Conservation (phyloP, 2,888 invertebrate species). For the Metopia argyrocephala region DNA sequence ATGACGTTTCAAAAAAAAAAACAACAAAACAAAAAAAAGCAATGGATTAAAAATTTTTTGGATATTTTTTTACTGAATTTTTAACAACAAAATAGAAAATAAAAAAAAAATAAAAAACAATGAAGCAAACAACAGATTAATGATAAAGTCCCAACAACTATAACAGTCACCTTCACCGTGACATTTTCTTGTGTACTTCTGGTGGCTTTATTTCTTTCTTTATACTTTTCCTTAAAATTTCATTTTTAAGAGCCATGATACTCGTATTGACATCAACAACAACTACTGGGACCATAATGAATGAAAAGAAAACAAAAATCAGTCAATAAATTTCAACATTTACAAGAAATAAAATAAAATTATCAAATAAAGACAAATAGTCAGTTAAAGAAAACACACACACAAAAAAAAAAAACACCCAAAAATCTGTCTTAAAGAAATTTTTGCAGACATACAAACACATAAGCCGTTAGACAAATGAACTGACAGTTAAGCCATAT, state of each 20-base stretch:
- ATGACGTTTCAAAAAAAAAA: conserved; percentile 14
- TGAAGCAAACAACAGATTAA: conserved; percentile 30
- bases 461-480: neutral
- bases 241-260: neutral
- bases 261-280: conserved; percentile 1
- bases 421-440: conserved; percentile 28
- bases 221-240: neutral
- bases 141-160: conserved; percentile 26
- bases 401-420: conserved; percentile 11
- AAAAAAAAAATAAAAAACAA: conserved; percentile 20
- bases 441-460: conserved; percentile 9
- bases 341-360: conserved; percentile 33
- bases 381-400: neutral
- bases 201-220: conserved; percentile 15
- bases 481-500: neutral
- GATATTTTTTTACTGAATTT: conserved; percentile 3
- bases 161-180: conserved; percentile 49
- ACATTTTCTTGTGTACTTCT: conserved; percentile 15
- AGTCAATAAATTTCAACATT: conserved; percentile 62
- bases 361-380: neutral
- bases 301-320: conserved; percentile 23
- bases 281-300: neutral
- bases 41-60: conserved; percentile 16
- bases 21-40: neutral
- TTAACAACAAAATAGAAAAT: neutral